Percentiles rank a stretch among this genome's conserved stretches.
Conservation (phyloP, 2,888 invertebrate species). For the Drosophila atripex region DNA sequence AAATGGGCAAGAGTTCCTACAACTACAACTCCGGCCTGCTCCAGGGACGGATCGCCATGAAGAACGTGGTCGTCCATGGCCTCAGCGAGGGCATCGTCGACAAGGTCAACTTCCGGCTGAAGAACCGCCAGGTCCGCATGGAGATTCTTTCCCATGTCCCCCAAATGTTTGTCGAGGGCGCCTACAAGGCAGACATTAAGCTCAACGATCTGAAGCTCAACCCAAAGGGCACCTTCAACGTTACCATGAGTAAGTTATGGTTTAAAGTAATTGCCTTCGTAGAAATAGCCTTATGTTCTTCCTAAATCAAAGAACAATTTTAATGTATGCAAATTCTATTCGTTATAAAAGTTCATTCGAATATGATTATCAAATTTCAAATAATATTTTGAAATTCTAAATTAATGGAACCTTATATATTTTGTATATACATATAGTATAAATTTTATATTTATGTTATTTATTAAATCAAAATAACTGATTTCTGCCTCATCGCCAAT, state of each 20-base stretch:
- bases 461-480: too few species aligned
- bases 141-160: conserved; percentile 86
- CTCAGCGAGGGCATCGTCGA: conserved; percentile 85
- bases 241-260: conserved; percentile 86
- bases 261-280: neutral
- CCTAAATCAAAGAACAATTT: too few species aligned
- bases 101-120: conserved; percentile 85
- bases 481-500: too few species aligned
- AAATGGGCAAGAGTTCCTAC: conserved; percentile 74
- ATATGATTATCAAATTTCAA: too few species aligned
- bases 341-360: too few species aligned
- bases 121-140: conserved; percentile 84
- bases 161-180: conserved; percentile 85
- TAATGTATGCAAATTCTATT: too few species aligned
- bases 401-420: too few species aligned
- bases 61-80: conserved; percentile 86
- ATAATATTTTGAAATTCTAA: too few species aligned
- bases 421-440: too few species aligned
- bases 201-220: conserved; percentile 87
- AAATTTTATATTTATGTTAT: too few species aligned
- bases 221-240: conserved; percentile 86
- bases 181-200: conserved; percentile 87
- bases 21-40: conserved; percentile 77
- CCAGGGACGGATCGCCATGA: conserved; percentile 82
- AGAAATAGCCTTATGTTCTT: too few species aligned